Percentiles rank a stretch among this genome's conserved stretches.
Conservation (phyloP, 2,888 invertebrate genomes). For the Petrophora chlorosata region DNA sequence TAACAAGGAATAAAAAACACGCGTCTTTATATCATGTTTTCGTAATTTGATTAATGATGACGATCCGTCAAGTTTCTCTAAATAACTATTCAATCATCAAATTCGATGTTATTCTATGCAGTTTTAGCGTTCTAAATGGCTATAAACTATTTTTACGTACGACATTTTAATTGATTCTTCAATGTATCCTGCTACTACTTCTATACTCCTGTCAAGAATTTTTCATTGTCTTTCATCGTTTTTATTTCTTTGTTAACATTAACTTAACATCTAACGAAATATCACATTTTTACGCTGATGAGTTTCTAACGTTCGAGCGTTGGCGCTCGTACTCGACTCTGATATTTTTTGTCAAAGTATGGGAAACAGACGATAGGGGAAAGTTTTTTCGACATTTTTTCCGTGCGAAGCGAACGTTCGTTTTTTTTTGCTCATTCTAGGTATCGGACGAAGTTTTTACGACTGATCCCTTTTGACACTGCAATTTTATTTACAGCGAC, state of each 20-base stretch:
- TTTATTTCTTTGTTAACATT: too few relatives aligned
- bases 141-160: too few relatives aligned
- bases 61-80: slow-evolving; percentile 36
- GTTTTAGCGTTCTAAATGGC: too few relatives aligned
- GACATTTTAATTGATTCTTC: too few relatives aligned
- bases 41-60: slow-evolving; percentile 21
- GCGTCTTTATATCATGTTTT: slow-evolving; percentile 34
- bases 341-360: slow-evolving; percentile 36
- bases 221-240: too few relatives aligned
- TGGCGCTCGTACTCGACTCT: slow-evolving; percentile 25
- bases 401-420: slow-evolving; percentile 36
- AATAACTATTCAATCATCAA: slow-evolving; percentile 40
- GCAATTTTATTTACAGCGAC: slow-evolving; percentile 45
- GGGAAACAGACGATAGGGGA: slow-evolving; percentile 36
- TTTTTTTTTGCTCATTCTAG: slow-evolving; percentile 45
- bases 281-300: slow-evolving; percentile 31
- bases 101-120: slow-evolving; percentile 13
- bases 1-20: slow-evolving; percentile 23
- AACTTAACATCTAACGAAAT: slow-evolving; percentile 6
- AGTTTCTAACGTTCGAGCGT: slow-evolving; percentile 49
- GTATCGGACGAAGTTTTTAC: slow-evolving; percentile 45
- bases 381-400: slow-evolving; percentile 49
- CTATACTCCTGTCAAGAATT: too few relatives aligned
- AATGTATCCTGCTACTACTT: not conserved
- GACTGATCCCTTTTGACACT: slow-evolving; percentile 48